Evolutionary conservation across 2,113 vertebrate species (phyloP), one percentile per base, ranked within the genome.

Genomic region (Pachycephala philippinensis): DNA sequence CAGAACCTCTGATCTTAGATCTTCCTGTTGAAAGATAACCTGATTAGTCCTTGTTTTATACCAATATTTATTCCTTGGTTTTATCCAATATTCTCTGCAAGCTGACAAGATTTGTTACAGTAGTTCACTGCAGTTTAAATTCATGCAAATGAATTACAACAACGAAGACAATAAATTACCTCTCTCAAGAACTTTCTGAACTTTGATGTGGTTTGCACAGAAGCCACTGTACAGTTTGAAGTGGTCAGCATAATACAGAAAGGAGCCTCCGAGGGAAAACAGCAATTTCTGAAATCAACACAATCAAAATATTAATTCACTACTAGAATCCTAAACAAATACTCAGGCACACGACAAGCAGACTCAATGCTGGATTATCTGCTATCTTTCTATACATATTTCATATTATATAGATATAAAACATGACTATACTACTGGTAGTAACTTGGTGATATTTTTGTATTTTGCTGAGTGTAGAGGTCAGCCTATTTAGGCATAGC

Each of bases 151-250:
- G 3, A 86, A 89, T 78, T 83, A 71, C 49, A 64, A 27, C 39
- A 68, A 49, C 13, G n/a, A 90, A 72, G 37, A 93, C 13, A 92
- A 54, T 16, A 45, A 39, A 87, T 97, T 98, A 99, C 99, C 99
- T 99, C 98, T 98, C 96, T 99, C 99, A 26, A 99, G 98, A 97
- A 99, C 99, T 97, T 99, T 99, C 97, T 99, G 99, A 82, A 99
- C 99, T 97, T 99, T 99, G 96, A 99, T 99, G 96, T 99, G 99
- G 95, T 99, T 99, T 53, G 99, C 99, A 53, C 99, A 99, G 97
- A 99, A 99, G 70, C 99, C 99, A 31, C 99, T 99, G 98, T 99
- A 99, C 54, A 99, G 98, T 96, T 99, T 99, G 96, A 99, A 99
- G 97, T 99, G 99, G 97, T 99, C 99, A 6, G 99, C 99, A 2